These are phyloP conservation scores for Watersipora subatra DNA, from an alignment of 1,140 invertebrate species.

Conservation along the genomic window DNA sequence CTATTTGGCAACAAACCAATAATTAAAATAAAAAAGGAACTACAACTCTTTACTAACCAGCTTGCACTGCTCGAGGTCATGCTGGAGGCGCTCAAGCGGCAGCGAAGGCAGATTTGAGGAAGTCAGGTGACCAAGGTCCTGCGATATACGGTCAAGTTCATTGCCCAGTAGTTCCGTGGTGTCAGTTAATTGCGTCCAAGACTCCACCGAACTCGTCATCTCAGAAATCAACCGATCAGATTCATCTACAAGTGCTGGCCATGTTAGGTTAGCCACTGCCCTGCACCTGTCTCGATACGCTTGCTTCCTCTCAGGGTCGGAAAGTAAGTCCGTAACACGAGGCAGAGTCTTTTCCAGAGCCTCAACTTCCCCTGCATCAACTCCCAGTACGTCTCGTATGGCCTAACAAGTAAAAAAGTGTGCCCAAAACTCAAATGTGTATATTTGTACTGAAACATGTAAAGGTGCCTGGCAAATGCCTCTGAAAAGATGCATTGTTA, in stretches of 20 bases:
- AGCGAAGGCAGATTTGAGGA: neutral
- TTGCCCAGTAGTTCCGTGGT: neutral
- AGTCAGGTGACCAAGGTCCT: neutral
- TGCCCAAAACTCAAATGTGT: too few relatives aligned
- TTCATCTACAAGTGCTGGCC: neutral
- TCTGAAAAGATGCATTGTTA: too few relatives aligned
- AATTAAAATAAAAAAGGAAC: too few relatives aligned
- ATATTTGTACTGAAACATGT: too few relatives aligned
- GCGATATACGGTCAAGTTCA: neutral
- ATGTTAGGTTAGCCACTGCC: neutral
- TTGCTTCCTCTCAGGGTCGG: neutral
- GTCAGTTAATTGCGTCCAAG: neutral
- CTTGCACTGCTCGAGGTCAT: neutral
- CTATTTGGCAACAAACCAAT: too few relatives aligned
- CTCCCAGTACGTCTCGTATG: neutral
- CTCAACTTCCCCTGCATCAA: neutral
- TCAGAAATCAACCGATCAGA: neutral
- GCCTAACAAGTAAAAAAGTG: too few relatives aligned
- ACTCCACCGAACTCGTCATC: neutral
- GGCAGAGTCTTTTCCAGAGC: neutral
- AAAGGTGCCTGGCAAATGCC: too few relatives aligned
- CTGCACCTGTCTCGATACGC: neutral
- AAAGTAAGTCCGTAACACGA: neutral
- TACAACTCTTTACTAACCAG: neutral
- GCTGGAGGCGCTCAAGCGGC: neutral